Evolutionary conservation across 2,888 invertebrate genomes (phyloP), one percentile per base, ranked within the genome.

Genomic region (Sphaeridia pumilis): DNA sequence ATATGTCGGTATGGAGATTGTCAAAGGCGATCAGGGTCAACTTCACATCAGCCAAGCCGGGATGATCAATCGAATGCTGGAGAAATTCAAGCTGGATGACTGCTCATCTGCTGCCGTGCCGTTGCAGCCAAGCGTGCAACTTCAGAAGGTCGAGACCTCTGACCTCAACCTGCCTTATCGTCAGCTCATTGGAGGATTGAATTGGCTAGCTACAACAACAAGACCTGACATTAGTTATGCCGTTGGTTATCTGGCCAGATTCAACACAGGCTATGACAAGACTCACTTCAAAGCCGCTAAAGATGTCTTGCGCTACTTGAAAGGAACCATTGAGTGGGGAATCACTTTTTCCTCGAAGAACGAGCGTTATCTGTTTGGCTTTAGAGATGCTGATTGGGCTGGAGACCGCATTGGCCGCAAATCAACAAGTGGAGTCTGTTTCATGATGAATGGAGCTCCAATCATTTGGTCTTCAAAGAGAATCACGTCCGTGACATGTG

Each of bases 191-290:
- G 65, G 65, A 12, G 28, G 54, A n/a, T 36, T 66, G 1, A 43
- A 65, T 20, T 66, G 61, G 31, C 26, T 65, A 2, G 56, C 64
- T 1, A 34, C 43, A 2, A 22, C 36, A 5, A 59, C 64, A 2
- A 38, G 65, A 4, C 64, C 63, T 7, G 66, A 64, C 36, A 63
- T 66, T 25, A 21, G 60, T 20, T 38, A 12, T 38, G 38, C 38
- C 17, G 38, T 38, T 5, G 5, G 38, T 20, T 17, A 38, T 17
- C 12, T 60, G 47, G 52, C 65, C 1, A 58, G 61, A 44, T 66
- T 60, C 27, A 50, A 52, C 14, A 54, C 54, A 24, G 54, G 58
- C 21, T 58, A 57, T 52, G 45, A 46, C 10, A 34, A 57, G 27
- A 7, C 14, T 2, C 66, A 65, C 48, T 60, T 52, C 50, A 44